Base-by-base conservation (phyloP, 1,140 invertebrate species). In the Conopomorpha cramerella region DNA sequence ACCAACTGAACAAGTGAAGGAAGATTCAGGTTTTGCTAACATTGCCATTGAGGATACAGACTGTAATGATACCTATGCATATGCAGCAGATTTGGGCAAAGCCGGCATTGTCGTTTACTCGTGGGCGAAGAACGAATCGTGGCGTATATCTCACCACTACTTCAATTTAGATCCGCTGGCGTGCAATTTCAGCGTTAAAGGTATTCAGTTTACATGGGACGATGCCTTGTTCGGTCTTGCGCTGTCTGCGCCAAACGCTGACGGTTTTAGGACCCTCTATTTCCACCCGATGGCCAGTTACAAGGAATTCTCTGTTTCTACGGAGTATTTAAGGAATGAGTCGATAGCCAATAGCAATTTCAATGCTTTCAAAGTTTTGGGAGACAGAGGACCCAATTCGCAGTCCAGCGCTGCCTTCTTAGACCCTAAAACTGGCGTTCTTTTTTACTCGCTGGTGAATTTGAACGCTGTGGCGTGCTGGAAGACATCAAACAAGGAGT, bases 391-490 rank as follows among this genome's bases (percentile, higher is more conserved):
- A 1, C 77, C 79, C 0, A 87, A 88, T 45, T 84, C 82, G 0
- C 89, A 92, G 53, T 87, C 88, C 10, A 87, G 86, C 36, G 85
- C 84, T 0, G 85, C 86, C 11, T 90, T 89, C 43, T 53, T 90
- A 7, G 87, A 91, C 46, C 80, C 82, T 10, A 82, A 82, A 31
- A 86, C 85, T 0, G 86, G 86, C 1, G 84, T 91, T 7, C 62
- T 91, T 0, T 88, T 92, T 55, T 92, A 91, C 56, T 83, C 87
- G 1, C 68, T 90, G 28, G 80, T 89, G 0, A 90, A 90, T 58
- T 58, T 88, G 11, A 89, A 91, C 49, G 85, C 87, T 1, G 80
- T 92, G 0, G 88, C 85, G 1, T 92, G 89, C 46, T 92, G 89
- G 89, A 85, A 82, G 36, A 88, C 86, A 0, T 82, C 82, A 0